Base-by-base conservation (phyloP, 2,888 invertebrate genomes). In the Apocheima hispidaria region DNA sequence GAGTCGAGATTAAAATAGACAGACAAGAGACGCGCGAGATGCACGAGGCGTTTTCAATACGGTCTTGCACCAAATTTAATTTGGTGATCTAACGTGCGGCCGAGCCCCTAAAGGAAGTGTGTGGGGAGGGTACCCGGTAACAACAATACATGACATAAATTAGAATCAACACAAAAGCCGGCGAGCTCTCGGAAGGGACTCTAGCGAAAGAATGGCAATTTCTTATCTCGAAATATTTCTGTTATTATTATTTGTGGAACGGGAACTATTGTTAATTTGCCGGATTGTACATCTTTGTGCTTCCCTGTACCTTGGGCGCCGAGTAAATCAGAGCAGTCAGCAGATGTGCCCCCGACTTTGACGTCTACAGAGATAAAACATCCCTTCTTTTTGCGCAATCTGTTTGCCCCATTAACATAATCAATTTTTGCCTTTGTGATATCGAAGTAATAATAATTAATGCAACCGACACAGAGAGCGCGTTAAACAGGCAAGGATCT, bases 101-200 rank as follows among this genome's bases (percentile, higher is more conserved):
- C 84, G 78, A 84, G 86, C 83, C 90, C 88, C 85, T 77, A 82
- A 84, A 87, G 87, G 88, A 89, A 87, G 85, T 83, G 85, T 87
- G 90, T 87, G 89, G 90, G 88, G 90, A 87, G 89, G 85, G 88
- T 81, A 82, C 83, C 80, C 80, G 77, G 77, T 77, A 81, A 77
- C 79, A 84, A 91, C 90, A 91, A 92, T 91, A 83, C 90, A 87
- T 84, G 84, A 92, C 91, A 92, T 92, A 92, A 92, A 92, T 92
- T 92, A 92, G 90, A 90, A 87, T 84, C 88, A 84, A 87, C 88
- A 92, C 90, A 92, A 92, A 91, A 87, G 90, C 79, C 77, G 80
- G 68, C 80, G 81, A 80, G 82, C 89, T 90, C 90, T 89, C 85
- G 85, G 88, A 90, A 91, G 90, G 92, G 90, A 89, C 84, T 84